phyloP scores from a whole-genome alignment of 2,888 invertebrate species.

The Dasypolia templi region DNA sequence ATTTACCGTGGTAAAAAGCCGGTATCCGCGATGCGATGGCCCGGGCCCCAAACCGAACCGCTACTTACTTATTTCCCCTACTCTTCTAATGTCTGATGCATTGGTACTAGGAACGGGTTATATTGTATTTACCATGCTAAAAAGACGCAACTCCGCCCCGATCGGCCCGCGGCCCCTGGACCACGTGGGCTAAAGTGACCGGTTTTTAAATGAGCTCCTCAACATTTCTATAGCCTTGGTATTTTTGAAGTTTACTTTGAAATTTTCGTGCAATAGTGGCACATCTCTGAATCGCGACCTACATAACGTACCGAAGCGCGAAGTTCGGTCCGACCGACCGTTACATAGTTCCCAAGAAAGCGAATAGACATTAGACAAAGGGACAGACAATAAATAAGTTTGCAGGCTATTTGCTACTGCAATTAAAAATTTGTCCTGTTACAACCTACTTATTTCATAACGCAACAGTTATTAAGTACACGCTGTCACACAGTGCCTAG shows the following conservation, averaged over 20 bases:
- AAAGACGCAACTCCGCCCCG: not conserved
- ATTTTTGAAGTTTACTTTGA: slow-evolving; percentile 52
- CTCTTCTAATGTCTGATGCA: slow-evolving; percentile 9
- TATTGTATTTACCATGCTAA: slow-evolving; percentile 36
- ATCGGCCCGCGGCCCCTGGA: not conserved
- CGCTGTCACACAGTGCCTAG: slow-evolving; percentile 32
- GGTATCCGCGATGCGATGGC: slow-evolving; percentile 18
- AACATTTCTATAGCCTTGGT: slow-evolving; percentile 54
- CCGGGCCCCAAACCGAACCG: not conserved
- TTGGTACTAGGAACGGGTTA: slow-evolving; percentile 12
- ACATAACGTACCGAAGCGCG: not conserved
- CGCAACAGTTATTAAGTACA: slow-evolving; percentile 32
- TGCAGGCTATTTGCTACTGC: not conserved
- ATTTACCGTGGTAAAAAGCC: slow-evolving; percentile 45
- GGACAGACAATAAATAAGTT: not conserved
- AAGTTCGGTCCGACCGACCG: not conserved
- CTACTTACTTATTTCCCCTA: not conserved
- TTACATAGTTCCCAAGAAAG: not conserved
- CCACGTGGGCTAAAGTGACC: slow-evolving; percentile 2
- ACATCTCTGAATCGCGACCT: slow-evolving; percentile 36
- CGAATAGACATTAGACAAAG: not conserved
- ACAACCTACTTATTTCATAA: slow-evolving; percentile 52
- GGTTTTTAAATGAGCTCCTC: slow-evolving; percentile 4
- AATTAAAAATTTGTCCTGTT: slow-evolving; percentile 9
- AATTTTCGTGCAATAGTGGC: slow-evolving; percentile 49